A percentile compares a stretch with the other conserved stretches of the same genome.
These are phyloP conservation scores for Columbina picui DNA, from an alignment of 2,113 vertebrate genomes.

Conservation along the genomic window DNA sequence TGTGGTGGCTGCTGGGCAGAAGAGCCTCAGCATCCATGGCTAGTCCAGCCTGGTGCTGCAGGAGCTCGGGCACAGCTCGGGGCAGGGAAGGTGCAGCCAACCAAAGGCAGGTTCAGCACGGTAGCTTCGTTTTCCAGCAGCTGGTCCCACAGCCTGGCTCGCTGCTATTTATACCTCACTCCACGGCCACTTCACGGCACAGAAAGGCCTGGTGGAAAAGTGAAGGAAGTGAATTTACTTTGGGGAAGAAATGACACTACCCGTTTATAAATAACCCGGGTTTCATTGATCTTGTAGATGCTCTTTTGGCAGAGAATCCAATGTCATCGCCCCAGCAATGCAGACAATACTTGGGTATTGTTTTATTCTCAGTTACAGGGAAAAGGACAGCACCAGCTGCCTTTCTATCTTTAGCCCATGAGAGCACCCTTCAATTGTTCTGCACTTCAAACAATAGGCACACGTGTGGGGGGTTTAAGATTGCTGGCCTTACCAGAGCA, in stretches of 20 bases:
- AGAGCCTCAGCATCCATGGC: not conserved
- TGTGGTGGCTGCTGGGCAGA: accelerated
- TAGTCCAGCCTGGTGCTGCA: not conserved
- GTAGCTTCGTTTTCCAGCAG: not conserved
- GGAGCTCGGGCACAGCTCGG: not conserved
- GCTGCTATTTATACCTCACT: not conserved
- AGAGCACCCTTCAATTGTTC: conserved; percentile 81
- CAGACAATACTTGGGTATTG: conserved; percentile 79
- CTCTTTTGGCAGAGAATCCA: conserved; percentile 59
- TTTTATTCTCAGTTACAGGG: conserved; percentile 76
- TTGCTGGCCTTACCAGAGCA: conserved; percentile 18
- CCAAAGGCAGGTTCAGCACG: accelerated
- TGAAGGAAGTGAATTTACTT: conserved; percentile 61
- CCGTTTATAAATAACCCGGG: conserved; percentile 53
- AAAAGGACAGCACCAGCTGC: conserved; percentile 82
- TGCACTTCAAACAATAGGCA: conserved; percentile 80
- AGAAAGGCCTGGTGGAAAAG: conserved; percentile 45
- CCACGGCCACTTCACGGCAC: not conserved
- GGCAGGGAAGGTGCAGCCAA: not conserved
- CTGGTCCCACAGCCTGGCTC: not conserved
- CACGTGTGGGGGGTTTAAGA: not conserved
- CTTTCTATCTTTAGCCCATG: conserved; percentile 79
- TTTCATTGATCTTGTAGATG: conserved; percentile 66
- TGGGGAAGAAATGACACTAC: conserved; percentile 66
- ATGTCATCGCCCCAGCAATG: conserved; percentile 63